Evolutionary conservation across 2,113 vertebrate genomes (phyloP).

Genomic region (Urocolius indicus): DNA sequence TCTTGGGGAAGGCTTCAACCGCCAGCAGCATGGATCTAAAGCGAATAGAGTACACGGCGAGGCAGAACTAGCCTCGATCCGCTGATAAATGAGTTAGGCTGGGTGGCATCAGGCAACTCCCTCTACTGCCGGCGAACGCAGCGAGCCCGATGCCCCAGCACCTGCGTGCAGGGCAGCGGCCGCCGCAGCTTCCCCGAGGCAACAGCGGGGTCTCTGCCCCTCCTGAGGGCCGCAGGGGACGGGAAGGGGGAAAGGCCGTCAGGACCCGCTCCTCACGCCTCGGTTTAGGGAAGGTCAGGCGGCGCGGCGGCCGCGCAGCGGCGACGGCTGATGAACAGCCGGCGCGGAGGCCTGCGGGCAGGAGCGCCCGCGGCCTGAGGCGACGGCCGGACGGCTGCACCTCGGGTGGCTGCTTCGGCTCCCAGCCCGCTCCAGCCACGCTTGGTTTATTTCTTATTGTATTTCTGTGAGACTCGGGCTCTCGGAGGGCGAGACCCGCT

Average conservation of each 20-base stretch:
- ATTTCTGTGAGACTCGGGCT: background rate
- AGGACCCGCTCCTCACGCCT: background rate
- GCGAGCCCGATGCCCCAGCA: accelerated
- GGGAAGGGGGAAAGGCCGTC: too few species aligned
- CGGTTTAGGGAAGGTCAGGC: too few species aligned
- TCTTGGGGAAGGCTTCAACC: background rate
- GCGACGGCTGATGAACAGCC: background rate
- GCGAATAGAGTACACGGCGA: accelerated
- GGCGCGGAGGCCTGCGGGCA: background rate
- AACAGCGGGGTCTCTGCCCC: accelerated
- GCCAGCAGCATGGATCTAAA: accelerated
- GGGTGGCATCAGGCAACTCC: too few species aligned
- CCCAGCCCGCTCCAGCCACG: background rate
- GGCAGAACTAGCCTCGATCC: background rate
- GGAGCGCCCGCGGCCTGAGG: background rate
- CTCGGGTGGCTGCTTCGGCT: too few species aligned
- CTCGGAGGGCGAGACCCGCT: too few species aligned
- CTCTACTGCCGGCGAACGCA: accelerated
- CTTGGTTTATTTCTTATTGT: background rate
- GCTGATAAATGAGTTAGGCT: accelerated
- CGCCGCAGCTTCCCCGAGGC: accelerated
- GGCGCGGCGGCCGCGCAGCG: too few species aligned
- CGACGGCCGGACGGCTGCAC: background rate
- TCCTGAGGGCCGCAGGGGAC: too few species aligned
- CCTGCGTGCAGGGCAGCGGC: too few species aligned